Base-by-base conservation (phyloP, 1,140 invertebrate genomes). In the Drosophila truncata region DNA sequence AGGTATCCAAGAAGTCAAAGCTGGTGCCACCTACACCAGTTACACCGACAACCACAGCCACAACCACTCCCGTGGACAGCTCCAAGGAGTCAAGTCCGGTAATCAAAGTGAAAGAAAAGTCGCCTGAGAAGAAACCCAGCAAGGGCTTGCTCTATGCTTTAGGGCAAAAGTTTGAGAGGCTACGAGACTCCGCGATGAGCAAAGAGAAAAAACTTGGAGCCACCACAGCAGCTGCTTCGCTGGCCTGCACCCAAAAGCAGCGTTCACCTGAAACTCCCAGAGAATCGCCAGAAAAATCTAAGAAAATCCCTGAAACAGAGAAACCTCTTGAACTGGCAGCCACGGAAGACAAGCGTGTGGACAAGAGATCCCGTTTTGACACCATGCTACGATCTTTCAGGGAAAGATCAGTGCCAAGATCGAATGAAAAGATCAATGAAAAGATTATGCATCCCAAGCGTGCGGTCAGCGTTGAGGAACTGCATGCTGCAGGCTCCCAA, bases 131-230 rank as follows among this genome's bases (percentile, higher is more conserved):
- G 72, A 93, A 91, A 70, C 47, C 78, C 72, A 91, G 83, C 91
- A 93, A 92, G 59, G 85, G 81, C 64, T 71, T 91, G 66, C 93
- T 87, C 57, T 93, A 90, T 78, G 94, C 95, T 0, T 94, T 96
- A 71, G 95, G 95, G 13, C 95, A 96, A 70, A 96, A 95, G 88
- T 94, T 96, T 83, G 95, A 95, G 85, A 96, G 95, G 87, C 93
- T 96, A 23, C 86, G 94, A 2, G 80, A 93, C 29, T 93, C 90
- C 0, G 91, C 92, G 2, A 84, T 91, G 74, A 93, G 92, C 78
- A 93, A 92, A 20, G 69, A 87, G 6, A 92, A 93, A 47, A 91
- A 92, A 4, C 7, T 64, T 0, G 65, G 52, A 13, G 52, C 52
- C 3, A 2, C 60, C 3, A 50, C 29, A n/a, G 27, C 61, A 3